Percentiles rank a stretch among this genome's conserved stretches.
Conservation (phyloP, 2,113 vertebrate genomes). For the Ageneiosus marmoratus region DNA sequence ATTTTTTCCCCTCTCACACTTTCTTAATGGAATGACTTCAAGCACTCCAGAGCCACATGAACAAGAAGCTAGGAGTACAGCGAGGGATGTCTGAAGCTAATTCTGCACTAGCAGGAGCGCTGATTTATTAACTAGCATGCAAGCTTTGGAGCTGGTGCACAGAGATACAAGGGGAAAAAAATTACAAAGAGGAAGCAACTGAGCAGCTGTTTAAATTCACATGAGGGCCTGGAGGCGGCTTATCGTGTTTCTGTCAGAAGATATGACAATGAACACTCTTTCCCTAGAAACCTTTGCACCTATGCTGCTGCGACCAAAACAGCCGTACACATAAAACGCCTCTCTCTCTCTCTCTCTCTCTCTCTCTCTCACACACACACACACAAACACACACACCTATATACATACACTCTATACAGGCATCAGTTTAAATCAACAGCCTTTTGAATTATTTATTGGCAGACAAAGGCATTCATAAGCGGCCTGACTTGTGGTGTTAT, state of each 20-base stretch:
- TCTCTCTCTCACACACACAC: not conserved
- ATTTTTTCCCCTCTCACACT: not conserved
- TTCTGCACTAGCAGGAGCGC: not conserved
- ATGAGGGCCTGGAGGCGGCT: conserved; percentile 32
- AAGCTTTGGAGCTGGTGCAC: not conserved
- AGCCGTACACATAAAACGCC: conserved; percentile 52
- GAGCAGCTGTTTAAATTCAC: conserved; percentile 54
- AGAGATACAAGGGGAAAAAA: conserved; percentile 6
- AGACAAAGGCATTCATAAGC: conserved; percentile 71
- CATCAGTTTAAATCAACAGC: conserved; percentile 53
- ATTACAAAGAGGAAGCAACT: conserved; percentile 38
- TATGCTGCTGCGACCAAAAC: conserved; percentile 19
- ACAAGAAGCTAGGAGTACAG: not conserved
- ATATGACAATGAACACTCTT: conserved; percentile 50
- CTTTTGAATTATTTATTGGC: conserved; percentile 72
- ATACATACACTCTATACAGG: conserved; percentile 48
- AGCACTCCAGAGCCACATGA: not conserved
- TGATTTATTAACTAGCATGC: conserved; percentile 13
- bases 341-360: not conserved
- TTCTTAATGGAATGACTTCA: not conserved
- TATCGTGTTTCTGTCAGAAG: conserved; percentile 57
- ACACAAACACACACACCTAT: conserved; percentile 31
- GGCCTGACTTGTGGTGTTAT: conserved; percentile 62
- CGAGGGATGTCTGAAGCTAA: not conserved
- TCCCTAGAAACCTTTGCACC: conserved; percentile 49